Evolutionary conservation across 2,113 vertebrate species (phyloP).

Genomic region (Ctenomys sociabilis): DNA sequence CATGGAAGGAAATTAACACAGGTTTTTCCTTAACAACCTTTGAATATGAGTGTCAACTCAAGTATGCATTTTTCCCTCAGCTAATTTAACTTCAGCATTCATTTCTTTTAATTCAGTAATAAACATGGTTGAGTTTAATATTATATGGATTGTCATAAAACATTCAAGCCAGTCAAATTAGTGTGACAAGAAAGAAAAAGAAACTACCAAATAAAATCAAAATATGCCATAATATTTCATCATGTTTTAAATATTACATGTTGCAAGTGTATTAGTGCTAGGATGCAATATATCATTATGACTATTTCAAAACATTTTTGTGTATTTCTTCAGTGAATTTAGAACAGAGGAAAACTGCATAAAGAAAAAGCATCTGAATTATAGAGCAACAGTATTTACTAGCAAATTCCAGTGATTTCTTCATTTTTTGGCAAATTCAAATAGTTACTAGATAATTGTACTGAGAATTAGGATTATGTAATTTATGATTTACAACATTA

Average conservation of each 20-base stretch:
- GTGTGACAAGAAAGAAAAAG: conserved; percentile 84
- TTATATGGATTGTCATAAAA: conserved; percentile 84
- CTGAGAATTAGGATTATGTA: neutral
- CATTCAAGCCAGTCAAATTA: conserved; percentile 84
- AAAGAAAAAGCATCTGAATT: conserved; percentile 71
- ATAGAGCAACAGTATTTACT: conserved; percentile 55
- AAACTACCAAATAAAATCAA: conserved; percentile 85
- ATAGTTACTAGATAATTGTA: conserved; percentile 11
- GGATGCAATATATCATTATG: conserved; percentile 80
- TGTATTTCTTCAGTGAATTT: conserved; percentile 78
- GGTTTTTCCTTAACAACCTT: conserved; percentile 55
- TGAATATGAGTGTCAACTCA: conserved; percentile 69
- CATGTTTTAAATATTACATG: conserved; percentile 82
- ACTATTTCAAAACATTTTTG: conserved; percentile 77
- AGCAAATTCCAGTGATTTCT: conserved; percentile 44
- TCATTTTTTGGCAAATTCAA: neutral
- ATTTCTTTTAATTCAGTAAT: conserved; percentile 79
- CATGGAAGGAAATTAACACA: conserved; percentile 45
- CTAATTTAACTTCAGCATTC: conserved; percentile 77
- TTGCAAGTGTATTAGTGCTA: conserved; percentile 80
- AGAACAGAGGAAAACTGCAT: conserved; percentile 68
- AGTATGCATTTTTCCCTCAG: conserved; percentile 69
- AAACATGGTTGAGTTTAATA: conserved; percentile 86
- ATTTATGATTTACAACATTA: conserved; percentile 29
- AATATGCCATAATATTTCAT: conserved; percentile 87